Base-by-base conservation (phyloP, 2,797 vertebrate species). In the Miichthys miiuy region DNA sequence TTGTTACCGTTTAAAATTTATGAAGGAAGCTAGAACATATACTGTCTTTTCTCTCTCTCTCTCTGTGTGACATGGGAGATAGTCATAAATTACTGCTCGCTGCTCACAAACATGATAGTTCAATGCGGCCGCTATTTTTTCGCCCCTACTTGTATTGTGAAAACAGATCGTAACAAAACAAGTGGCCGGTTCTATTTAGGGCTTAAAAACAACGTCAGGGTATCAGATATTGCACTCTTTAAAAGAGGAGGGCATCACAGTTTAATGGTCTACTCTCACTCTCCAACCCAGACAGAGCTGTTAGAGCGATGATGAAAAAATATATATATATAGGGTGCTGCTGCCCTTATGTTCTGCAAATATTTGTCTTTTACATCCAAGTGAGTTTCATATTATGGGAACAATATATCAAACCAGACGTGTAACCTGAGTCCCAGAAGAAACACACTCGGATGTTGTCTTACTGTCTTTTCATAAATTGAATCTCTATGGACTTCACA, bases 91-190 rank as follows among this genome's bases (percentile, higher is more conserved):
- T 58, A 81, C 34, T 27, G 46, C 47, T 67, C 74, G 68, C 63
- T 68, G 66, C 70, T 79, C 71, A 79, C 75, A 87, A 80, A 88
- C 78, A 60, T 78, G 18, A 68, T 68, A 42, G 75, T 79, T 83
- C 46, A 48, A 6, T 60, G 75, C 47, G 46, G 73, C 57, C 70
- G 60, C 73, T 82, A 71, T 91, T 75, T 88, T 88, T 80, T 77
- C 84, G 60, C 50, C 25, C 82, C 54, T 62, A 8, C 58, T 79
- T 80, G 47, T 48, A 65, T 84, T 87, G 68, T 12, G 27, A 65
- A 81, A 82, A 51, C 34, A 30, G 66, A 71, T 77, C 77, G 62
- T 11, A 88, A 86, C 83, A 90, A 89, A 91, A 83, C 56, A 79
- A 71, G 64, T 34, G 57, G 50, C 54, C 23, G 44, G 50, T 81